phyloP scores from a whole-genome alignment of 2,113 vertebrate genomes.

The Danio rerio region GRCz12tu NC_133186.1:24960001-24960500 shows the following conservation, averaged over 20 bases:
- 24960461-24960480: no score
- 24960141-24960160: constrained; percentile 56
- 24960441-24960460: no score
- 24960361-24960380: no score
- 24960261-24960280: constrained; percentile 31
- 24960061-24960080: constrained; percentile 53
- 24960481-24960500: no score
- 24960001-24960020: constrained; percentile 40
- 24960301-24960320: constrained; percentile 39
- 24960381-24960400: no score
- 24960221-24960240: constrained; percentile 18
- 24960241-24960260: background rate
- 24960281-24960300: background rate
- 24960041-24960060: constrained; percentile 52
- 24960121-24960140: constrained; percentile 56
- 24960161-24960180: constrained; percentile 41
- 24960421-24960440: no score
- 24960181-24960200: constrained; percentile 20
- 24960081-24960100: constrained; percentile 61
- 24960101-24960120: constrained; percentile 48
- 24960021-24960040: constrained; percentile 33
- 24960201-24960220: constrained; percentile 14
- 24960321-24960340: constrained; percentile 9
- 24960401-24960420: no score
- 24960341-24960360: no score